Evolutionary conservation across 2,113 vertebrate genomes (phyloP).

Genomic region (Machaerirhynchus nigripectus): DNA sequence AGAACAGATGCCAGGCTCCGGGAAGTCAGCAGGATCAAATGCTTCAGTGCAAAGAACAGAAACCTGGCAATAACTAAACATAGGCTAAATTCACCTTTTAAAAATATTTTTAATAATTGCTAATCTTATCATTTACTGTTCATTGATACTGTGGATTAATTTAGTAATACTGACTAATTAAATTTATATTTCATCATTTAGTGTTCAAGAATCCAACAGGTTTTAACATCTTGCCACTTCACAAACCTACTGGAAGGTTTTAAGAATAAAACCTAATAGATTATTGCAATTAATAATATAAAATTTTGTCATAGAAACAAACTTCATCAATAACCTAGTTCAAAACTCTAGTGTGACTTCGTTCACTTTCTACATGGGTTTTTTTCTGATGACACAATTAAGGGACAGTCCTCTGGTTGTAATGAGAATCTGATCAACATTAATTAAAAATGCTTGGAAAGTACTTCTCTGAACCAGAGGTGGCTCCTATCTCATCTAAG

Average conservation of each 20-base stretch:
- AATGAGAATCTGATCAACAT: slow-evolving; percentile 19
- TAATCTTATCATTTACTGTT: not conserved
- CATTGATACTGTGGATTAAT: not conserved
- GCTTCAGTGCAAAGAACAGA: not conserved
- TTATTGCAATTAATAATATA: not conserved
- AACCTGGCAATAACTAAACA: not conserved
- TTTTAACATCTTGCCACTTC: not conserved
- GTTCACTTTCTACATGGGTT: not conserved
- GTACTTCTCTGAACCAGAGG: not conserved
- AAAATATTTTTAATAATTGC: not conserved
- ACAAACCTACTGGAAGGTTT: not conserved
- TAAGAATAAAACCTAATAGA: not conserved
- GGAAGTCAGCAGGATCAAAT: not conserved
- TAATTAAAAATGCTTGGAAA: slow-evolving; percentile 23
- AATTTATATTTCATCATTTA: not conserved
- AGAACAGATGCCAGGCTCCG: not conserved
- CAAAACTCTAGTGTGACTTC: not conserved
- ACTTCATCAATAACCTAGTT: not conserved
- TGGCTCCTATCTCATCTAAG: not conserved
- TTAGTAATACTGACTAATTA: not conserved
- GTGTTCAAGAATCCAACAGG: not conserved
- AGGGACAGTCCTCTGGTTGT: not conserved
- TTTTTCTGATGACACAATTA: not conserved
- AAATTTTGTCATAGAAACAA: not conserved
- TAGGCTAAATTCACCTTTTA: not conserved